Conservation (phyloP, 2,113 vertebrate species). For the Anser cygnoides region DNA sequence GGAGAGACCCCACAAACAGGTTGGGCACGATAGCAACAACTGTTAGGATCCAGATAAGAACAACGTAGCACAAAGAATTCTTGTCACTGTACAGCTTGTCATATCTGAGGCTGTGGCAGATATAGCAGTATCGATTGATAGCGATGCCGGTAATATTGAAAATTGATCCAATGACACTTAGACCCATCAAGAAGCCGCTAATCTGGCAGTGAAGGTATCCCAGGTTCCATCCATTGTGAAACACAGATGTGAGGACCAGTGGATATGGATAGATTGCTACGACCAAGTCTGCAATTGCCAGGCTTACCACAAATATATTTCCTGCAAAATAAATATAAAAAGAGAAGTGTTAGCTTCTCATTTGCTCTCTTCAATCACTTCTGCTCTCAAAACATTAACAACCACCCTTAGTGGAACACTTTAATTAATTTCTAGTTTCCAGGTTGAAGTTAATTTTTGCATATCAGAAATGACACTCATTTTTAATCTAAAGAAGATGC, state of each 20-base stretch:
- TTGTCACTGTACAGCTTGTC: conserved; percentile 91
- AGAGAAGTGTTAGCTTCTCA: conserved; percentile 36
- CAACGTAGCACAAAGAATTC: conserved; percentile 90
- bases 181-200: conserved; percentile 94
- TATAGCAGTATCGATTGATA: conserved; percentile 95
- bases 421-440: neutral
- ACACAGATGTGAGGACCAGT: conserved; percentile 90
- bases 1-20: conserved; percentile 88
- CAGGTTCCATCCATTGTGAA: conserved; percentile 91
- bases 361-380: conserved; percentile 1
- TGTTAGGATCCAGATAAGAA: conserved; percentile 90
- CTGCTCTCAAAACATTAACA: neutral
- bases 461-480: neutral
- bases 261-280: conserved; percentile 96
- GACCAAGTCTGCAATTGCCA: conserved; percentile 93
- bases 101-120: conserved; percentile 96
- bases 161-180: conserved; percentile 95
- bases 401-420: neutral
- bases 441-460: neutral
- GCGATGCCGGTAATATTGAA: conserved; percentile 98
- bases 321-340: conserved; percentile 82
- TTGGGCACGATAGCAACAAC: conserved; percentile 92
- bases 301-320: conserved; percentile 89
- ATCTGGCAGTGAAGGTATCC: conserved; percentile 93
- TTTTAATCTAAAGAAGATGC: neutral